Conservation (phyloP, 2,888 invertebrate species). For the Bombylius major region DNA sequence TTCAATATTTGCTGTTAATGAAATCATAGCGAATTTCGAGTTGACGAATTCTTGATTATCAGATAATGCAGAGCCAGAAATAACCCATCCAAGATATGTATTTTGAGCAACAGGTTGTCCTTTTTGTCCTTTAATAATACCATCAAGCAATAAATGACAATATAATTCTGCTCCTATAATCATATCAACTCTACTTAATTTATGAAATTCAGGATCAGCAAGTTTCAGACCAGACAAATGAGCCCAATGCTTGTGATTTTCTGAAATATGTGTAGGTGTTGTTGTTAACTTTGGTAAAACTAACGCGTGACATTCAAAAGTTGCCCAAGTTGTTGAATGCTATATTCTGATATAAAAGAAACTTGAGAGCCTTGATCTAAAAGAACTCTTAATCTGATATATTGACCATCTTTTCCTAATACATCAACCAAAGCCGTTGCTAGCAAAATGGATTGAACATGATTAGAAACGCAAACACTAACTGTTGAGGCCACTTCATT, state of each 20-base stretch:
- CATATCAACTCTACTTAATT: background rate
- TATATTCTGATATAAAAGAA: background rate
- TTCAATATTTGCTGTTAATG: background rate
- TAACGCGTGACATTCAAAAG: background rate
- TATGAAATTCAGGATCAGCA: background rate
- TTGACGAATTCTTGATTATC: too few relatives aligned
- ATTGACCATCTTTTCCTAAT: background rate
- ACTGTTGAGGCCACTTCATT: background rate
- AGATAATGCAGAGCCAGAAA: background rate
- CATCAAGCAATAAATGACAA: background rate
- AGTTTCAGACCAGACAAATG: background rate
- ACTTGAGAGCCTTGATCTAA: background rate
- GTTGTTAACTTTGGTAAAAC: background rate
- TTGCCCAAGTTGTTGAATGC: background rate
- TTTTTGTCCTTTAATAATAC: background rate
- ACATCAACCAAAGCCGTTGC: background rate
- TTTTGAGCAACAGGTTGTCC: slow-evolving; percentile 1
- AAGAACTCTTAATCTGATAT: background rate
- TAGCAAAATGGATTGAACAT: background rate
- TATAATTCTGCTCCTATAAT: background rate
- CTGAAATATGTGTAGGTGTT: background rate
- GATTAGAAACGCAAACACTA: background rate
- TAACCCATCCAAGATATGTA: background rate
- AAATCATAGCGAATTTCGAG: background rate
- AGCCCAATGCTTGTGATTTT: background rate